phyloP scores from a whole-genome alignment of 2,888 invertebrate genomes.

The Linyphia triangularis region DNA sequence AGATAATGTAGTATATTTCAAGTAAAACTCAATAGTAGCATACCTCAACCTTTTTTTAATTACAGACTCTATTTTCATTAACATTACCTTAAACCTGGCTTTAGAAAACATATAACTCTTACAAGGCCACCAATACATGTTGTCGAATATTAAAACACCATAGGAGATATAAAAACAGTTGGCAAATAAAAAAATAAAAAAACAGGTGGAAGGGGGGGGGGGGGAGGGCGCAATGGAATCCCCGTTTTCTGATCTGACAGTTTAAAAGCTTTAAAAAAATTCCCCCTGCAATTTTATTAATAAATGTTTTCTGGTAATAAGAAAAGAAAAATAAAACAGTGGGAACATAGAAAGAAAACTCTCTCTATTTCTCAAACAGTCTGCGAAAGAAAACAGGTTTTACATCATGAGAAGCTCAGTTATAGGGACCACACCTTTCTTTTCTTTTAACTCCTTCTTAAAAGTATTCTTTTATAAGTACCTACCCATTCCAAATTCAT shows the following conservation, averaged over 20 bases:
- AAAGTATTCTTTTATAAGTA: slow-evolving; percentile 63
- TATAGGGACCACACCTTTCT: slow-evolving; percentile 68
- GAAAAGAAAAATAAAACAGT: slow-evolving; percentile 11
- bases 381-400: slow-evolving; percentile 69
- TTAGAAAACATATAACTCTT: too few relatives aligned
- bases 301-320: slow-evolving; percentile 49
- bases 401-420: slow-evolving; percentile 44
- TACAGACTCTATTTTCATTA: too few relatives aligned
- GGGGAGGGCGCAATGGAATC: too few relatives aligned
- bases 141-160: too few relatives aligned
- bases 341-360: slow-evolving; percentile 19
- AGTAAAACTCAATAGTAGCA: too few relatives aligned
- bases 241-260: slow-evolving; percentile 49
- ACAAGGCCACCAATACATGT: too few relatives aligned
- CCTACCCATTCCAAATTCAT: slow-evolving; percentile 64
- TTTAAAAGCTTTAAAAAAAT: slow-evolving; percentile 59
- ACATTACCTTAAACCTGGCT: too few relatives aligned
- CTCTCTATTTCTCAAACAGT: slow-evolving; percentile 56
- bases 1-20: too few relatives aligned
- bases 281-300: slow-evolving; percentile 49
- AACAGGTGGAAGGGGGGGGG: too few relatives aligned
- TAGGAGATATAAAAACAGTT: too few relatives aligned
- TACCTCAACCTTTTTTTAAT: too few relatives aligned
- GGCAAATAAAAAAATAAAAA: too few relatives aligned
- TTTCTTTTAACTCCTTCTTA: slow-evolving; percentile 47